Evolutionary conservation across 2,888 invertebrate species (phyloP).

Genomic region (Leptinotarsa juncta): DNA sequence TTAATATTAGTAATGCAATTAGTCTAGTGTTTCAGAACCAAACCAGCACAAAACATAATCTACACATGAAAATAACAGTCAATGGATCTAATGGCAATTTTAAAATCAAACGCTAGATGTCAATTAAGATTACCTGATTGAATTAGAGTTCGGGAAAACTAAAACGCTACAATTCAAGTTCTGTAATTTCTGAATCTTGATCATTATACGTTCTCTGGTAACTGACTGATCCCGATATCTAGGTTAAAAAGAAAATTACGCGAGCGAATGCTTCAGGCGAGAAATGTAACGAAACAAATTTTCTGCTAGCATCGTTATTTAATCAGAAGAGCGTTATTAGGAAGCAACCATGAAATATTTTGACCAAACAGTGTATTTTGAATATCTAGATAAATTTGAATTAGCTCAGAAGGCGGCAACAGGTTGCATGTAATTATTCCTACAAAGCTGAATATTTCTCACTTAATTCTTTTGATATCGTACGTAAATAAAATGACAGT

Average conservation of each 20-base stretch:
- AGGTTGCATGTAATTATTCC: too few species aligned
- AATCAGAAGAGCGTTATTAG: not conserved
- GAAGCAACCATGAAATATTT: not conserved
- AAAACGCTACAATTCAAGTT: constrained; percentile 11
- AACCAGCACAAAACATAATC: not conserved
- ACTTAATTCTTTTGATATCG: too few species aligned
- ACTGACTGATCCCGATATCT: constrained; percentile 10
- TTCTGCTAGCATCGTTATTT: not conserved
- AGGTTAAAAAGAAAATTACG: constrained; percentile 15
- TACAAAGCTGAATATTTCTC: too few species aligned
- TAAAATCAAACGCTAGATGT: constrained; percentile 20
- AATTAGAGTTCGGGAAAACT: constrained; percentile 19
- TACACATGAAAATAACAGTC: not conserved
- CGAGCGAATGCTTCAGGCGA: not conserved
- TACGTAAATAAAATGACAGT: too few species aligned
- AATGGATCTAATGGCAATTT: constrained; percentile 1
- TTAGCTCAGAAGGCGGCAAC: too few species aligned
- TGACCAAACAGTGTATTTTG: too few species aligned
- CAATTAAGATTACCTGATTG: constrained; percentile 27
- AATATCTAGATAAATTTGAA: too few species aligned
- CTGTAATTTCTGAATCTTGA: constrained; percentile 13
- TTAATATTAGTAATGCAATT: too few species aligned
- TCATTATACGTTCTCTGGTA: constrained; percentile 13
- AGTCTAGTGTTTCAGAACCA: too few species aligned
- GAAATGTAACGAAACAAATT: constrained; percentile 6